Percentiles rank a stretch among this genome's conserved stretches.
phyloP scores from a whole-genome alignment of 2,888 invertebrate species.

The Tenodera sinensis region DNA sequence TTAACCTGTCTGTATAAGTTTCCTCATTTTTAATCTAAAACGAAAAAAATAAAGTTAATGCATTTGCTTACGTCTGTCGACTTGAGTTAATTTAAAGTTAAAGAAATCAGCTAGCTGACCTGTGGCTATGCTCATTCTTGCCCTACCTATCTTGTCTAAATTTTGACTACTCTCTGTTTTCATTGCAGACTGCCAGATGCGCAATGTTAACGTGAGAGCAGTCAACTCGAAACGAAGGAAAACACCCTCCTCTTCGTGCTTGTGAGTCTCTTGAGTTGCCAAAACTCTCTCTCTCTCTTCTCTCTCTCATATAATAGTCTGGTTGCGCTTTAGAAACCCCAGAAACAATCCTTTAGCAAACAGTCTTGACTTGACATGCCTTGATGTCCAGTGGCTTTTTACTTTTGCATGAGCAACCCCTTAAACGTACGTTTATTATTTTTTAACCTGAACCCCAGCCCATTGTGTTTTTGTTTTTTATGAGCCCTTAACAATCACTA shows the following conservation, averaged over 20 bases:
- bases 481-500: background rate
- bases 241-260: slow-evolving; percentile 63
- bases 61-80: background rate
- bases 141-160: slow-evolving; percentile 32
- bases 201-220: slow-evolving; percentile 71
- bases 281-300: slow-evolving; percentile 38
- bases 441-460: slow-evolving; percentile 5
- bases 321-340: slow-evolving; percentile 32
- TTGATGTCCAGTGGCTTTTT: slow-evolving; percentile 34
- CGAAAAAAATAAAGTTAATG: background rate
- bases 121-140: slow-evolving; percentile 9
- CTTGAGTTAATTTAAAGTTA: background rate
- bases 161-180: slow-evolving; percentile 59
- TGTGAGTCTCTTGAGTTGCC: slow-evolving; percentile 53
- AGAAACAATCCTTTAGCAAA: slow-evolving; percentile 24
- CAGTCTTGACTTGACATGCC: slow-evolving; percentile 32
- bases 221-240: slow-evolving; percentile 65
- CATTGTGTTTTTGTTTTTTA: background rate
- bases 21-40: background rate
- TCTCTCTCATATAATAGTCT: slow-evolving; percentile 36
- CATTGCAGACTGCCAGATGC: slow-evolving; percentile 74
- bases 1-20: background rate
- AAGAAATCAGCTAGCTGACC: slow-evolving; percentile 3
- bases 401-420: slow-evolving; percentile 32
- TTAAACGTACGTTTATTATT: background rate